Percentiles rank a stretch among this genome's conserved stretches.
Evolutionary conservation across 1,140 invertebrate species (phyloP).

Genomic region (Euura saliciscinereae): DNA sequence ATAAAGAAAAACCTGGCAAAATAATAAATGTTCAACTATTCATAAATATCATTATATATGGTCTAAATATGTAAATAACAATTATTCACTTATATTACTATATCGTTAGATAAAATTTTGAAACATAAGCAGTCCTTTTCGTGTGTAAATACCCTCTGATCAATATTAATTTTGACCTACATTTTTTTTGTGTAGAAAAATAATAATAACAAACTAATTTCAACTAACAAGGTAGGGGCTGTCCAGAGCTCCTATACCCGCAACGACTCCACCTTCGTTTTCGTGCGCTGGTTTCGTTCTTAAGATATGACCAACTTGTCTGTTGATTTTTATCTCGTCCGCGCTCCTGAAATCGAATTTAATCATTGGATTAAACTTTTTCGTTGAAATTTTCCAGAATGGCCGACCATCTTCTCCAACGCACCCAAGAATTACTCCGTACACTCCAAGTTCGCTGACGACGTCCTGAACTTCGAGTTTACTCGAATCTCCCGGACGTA

Average conservation of each 20-base stretch:
- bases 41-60: no score
- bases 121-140: background rate
- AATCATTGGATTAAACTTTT: background rate
- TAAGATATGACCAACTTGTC: slow-evolving; percentile 89
- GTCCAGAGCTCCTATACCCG: slow-evolving; percentile 87
- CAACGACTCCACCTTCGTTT: slow-evolving; percentile 91
- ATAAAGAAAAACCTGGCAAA: no score
- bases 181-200: background rate
- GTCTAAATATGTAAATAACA: no score
- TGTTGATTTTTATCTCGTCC: slow-evolving; percentile 73
- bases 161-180: background rate
- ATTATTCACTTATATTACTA: no score
- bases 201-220: background rate
- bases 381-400: no score
- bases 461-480: slow-evolving; percentile 34
- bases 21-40: no score
- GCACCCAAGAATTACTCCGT: slow-evolving; percentile 87
- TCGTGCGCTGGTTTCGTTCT: slow-evolving; percentile 83
- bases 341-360: slow-evolving; percentile 62
- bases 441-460: slow-evolving; percentile 92
- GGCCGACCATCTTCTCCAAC: slow-evolving; percentile 19
- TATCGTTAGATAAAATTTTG: background rate
- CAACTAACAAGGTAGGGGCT: slow-evolving; percentile 69
- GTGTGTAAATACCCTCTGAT: background rate
- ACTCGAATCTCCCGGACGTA: slow-evolving; percentile 65